Conservation (phyloP, 2,797 vertebrate species). For the Pangasius sanitwongsei region DNA sequence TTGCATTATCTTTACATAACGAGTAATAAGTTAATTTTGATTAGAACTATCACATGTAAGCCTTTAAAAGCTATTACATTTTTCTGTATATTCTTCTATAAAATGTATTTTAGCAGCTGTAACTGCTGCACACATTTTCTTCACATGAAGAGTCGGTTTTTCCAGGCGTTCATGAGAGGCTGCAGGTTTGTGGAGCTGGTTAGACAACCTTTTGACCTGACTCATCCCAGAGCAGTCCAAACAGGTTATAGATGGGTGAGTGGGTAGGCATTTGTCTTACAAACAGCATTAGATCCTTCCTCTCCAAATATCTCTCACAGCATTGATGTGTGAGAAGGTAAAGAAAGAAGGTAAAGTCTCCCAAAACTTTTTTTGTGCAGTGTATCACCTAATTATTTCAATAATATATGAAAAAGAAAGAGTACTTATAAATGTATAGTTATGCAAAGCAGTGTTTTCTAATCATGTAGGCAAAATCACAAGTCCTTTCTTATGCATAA, state of each 20-base stretch:
- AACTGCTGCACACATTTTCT: neutral
- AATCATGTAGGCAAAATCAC: neutral
- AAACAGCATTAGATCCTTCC: slow-evolving; percentile 8
- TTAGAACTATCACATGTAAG: neutral
- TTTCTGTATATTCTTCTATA: neutral
- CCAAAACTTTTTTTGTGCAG: neutral
- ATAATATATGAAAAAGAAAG: neutral
- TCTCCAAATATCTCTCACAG: neutral
- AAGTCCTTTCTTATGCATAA: slow-evolving; percentile 17
- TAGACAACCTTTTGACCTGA: slow-evolving; percentile 2
- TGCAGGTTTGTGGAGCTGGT: slow-evolving; percentile 38
- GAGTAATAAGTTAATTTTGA: neutral
- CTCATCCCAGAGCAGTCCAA: neutral
- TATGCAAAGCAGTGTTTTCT: slow-evolving; percentile 2
- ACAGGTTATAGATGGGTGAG: slow-evolving; percentile 85
- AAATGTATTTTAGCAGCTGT: neutral
- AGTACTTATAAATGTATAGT: neutral
- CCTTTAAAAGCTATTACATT: neutral
- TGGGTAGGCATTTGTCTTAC: slow-evolving; percentile 70
- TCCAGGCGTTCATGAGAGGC: no score
- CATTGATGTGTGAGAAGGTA: neutral
- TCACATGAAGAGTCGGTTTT: neutral
- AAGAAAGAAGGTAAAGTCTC: neutral
- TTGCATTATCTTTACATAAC: neutral
- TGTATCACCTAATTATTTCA: neutral